Conservation (phyloP, 2,888 invertebrate genomes). For the Ophion slaviceki region DNA sequence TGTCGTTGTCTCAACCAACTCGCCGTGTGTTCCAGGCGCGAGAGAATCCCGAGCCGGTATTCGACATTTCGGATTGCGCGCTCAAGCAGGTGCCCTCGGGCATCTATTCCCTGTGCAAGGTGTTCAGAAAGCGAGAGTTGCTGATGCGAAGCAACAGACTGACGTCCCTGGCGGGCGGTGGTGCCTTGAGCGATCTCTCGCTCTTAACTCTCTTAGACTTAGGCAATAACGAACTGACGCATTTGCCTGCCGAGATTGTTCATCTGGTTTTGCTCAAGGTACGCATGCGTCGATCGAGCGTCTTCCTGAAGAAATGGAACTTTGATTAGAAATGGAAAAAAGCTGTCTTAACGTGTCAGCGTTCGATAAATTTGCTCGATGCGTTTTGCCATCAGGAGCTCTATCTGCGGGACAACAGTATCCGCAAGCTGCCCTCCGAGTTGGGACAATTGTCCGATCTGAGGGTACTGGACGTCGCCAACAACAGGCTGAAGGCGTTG, state of each 20-base stretch:
- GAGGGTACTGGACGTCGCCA: conserved; percentile 88
- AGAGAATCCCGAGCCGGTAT: conserved; percentile 92
- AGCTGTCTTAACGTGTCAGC: background rate
- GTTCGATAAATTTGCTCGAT: background rate
- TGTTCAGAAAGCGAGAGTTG: conserved; percentile 90
- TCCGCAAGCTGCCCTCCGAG: conserved; percentile 88
- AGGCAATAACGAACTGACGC: conserved; percentile 87
- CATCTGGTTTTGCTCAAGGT: conserved; percentile 89
- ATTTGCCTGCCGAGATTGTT: conserved; percentile 87
- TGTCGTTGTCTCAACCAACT: conserved; percentile 52
- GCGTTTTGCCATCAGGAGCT: conserved; percentile 86
- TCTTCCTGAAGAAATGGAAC: background rate
- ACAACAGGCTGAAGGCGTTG: conserved; percentile 88
- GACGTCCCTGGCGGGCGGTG: conserved; percentile 89
- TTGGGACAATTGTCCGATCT: conserved; percentile 88
- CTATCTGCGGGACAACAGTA: conserved; percentile 89
- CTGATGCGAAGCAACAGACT: conserved; percentile 89
- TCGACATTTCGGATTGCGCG: conserved; percentile 92
- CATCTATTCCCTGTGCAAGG: conserved; percentile 92
- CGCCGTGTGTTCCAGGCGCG: conserved; percentile 85
- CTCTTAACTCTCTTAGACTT: conserved; percentile 88
- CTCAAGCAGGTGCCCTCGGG: conserved; percentile 90
- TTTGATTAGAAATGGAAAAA: background rate
- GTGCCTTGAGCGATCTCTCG: conserved; percentile 89
- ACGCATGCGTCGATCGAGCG: conserved; percentile 48